Conservation (phyloP, 2,113 vertebrate species). For the Circaetus gallicus region DNA sequence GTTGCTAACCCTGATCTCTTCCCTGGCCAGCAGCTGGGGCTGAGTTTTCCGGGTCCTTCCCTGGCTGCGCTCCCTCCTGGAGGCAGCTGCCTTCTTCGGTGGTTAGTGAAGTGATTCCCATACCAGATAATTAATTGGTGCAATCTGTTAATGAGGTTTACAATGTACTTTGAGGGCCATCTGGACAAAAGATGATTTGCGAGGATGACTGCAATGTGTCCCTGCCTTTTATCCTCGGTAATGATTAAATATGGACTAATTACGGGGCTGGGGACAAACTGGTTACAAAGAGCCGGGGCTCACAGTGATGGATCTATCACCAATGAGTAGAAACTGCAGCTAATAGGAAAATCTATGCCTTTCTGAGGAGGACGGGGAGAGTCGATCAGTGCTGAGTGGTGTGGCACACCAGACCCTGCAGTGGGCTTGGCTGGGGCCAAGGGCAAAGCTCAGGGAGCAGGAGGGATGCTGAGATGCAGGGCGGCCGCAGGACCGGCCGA, state of each 20-base stretch:
- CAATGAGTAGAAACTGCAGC: neutral
- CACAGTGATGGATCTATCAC: neutral
- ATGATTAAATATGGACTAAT: conserved; percentile 4
- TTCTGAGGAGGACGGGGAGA: neutral
- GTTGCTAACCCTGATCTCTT: neutral
- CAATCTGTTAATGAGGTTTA: conserved; percentile 36
- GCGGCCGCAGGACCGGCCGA: neutral
- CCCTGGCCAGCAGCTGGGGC: neutral
- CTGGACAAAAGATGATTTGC: conserved; percentile 4
- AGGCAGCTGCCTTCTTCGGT: neutral
- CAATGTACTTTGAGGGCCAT: neutral
- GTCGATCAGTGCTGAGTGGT: fast-evolving
- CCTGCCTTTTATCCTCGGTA: neutral
- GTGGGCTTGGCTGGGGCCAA: neutral
- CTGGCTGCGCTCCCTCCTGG: neutral
- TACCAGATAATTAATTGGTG: conserved; percentile 6
- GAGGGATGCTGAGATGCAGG: neutral
- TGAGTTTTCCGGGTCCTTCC: neutral
- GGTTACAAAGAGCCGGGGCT: neutral
- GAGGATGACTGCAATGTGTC: neutral
- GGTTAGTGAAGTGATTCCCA: neutral
- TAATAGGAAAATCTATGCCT: neutral
- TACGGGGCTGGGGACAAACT: neutral
- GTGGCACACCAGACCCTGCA: neutral
- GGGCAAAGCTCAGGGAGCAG: neutral